Evolutionary conservation across 2,888 invertebrate species (phyloP).

Genomic region (Colletes collaris): DNA sequence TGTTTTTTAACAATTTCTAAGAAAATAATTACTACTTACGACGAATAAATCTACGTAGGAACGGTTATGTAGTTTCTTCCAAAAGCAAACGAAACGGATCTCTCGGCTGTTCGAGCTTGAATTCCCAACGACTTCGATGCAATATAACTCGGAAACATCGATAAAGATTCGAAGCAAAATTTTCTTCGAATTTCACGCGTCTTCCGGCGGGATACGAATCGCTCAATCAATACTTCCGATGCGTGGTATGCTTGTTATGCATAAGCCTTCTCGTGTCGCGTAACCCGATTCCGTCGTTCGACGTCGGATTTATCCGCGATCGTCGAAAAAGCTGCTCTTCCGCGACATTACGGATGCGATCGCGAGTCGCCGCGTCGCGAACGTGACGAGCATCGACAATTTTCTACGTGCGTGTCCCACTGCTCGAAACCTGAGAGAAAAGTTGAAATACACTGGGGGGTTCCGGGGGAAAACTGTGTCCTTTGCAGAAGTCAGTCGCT

Average conservation of each 20-base stretch:
- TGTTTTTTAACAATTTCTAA: no score
- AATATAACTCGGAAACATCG: no score
- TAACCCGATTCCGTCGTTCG: background rate
- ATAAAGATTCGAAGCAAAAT: no score
- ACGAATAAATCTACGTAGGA: no score
- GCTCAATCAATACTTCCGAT: conserved; percentile 4
- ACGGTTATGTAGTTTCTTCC: no score
- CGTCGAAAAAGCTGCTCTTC: background rate
- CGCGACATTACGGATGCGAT: background rate
- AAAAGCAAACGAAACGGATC: background rate
- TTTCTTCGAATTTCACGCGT: background rate
- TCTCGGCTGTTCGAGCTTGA: background rate
- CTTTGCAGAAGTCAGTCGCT: no score
- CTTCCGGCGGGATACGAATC: background rate
- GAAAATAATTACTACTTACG: no score
- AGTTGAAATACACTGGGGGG: background rate
- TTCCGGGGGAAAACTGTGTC: background rate
- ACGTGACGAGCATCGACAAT: background rate
- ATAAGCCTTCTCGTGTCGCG: background rate
- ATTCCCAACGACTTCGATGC: background rate
- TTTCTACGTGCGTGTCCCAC: background rate
- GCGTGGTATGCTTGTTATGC: background rate
- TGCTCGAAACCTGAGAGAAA: background rate
- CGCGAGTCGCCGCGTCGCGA: background rate
- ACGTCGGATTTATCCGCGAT: background rate